Evolutionary conservation across 2,888 invertebrate species (phyloP).

Genomic region (Clostera curtula): DNA sequence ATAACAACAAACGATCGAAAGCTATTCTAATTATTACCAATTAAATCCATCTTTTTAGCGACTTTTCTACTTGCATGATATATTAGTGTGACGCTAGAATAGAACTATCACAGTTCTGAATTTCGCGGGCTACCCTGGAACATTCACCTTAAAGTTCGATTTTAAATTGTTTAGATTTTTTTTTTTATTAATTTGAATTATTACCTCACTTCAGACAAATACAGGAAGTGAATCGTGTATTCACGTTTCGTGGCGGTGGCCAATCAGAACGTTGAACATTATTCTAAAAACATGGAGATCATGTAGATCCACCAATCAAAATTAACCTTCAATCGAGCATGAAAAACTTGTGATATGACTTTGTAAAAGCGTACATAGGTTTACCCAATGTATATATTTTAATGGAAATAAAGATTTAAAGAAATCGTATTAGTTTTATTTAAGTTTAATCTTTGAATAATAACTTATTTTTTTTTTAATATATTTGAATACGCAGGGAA

Average conservation of each 20-base stretch:
- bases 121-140: too few relatives aligned
- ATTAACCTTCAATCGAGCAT: conserved; percentile 53
- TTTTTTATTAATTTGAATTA: too few relatives aligned
- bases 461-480: neutral
- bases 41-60: too few relatives aligned
- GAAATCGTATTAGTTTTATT: neutral
- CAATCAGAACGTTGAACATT: conserved; percentile 40
- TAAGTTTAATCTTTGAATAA: neutral
- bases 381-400: conserved; percentile 2
- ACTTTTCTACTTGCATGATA: too few relatives aligned
- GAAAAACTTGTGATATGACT: conserved; percentile 39
- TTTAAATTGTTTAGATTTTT: too few relatives aligned
- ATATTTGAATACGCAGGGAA: neutral
- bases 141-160: too few relatives aligned
- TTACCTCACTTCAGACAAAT: conserved; percentile 11
- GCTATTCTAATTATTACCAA: too few relatives aligned
- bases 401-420: neutral
- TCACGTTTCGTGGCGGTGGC: conserved; percentile 58
- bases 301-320: conserved; percentile 50
- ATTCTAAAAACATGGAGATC: conserved; percentile 56
- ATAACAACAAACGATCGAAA: too few relatives aligned
- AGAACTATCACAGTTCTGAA: too few relatives aligned
- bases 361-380: conserved; percentile 35
- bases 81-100: too few relatives aligned
- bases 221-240: conserved; percentile 69